Base-by-base conservation (phyloP, 2,888 invertebrate species). In the Scaeva pyrastri region DNA sequence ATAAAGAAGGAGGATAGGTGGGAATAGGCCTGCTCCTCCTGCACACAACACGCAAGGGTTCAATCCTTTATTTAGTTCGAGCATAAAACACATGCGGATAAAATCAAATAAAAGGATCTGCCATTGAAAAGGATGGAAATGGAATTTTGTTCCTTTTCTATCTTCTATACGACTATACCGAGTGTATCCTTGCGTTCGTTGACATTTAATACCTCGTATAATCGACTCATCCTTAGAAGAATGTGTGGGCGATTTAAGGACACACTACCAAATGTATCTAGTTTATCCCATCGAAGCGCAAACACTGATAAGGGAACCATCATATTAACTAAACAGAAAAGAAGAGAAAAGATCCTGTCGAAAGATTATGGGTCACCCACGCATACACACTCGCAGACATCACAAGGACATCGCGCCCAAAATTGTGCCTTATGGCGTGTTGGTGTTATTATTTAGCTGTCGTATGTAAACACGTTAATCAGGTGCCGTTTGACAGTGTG, bases 11-110 rank as follows among this genome's bases (percentile, higher is more conserved):
- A 7, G 8, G 31, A 7, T 3, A 31, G 31, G 31, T 5, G 7
- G 45, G 19, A 19, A 21, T 41, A 60, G 60, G 60, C 45, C 31
- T 36, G 31, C 31, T 36, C 56, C 7, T 1, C 45, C 31, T 36
- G 31, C 31, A 48, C 56, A n/a, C 3, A 62, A 75, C 84, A 79
- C 79, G 79, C 84, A 84, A 79, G 64, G 83, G 79, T 74, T 73
- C 68, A 39, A 56, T 84, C 41, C 79, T 79, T 56, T 74, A 48
- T 75, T 83, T 60, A 78, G 83, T 56, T 68, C 73, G 56, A 73
- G 45, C 52, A 62, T 68, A 43, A 52, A 72, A 58, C 73, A 73
- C 52, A 60, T 56, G 31, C 31, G 72, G 58, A 31, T 55, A 36
- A 36, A 77, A 55, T 56, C 39, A 48, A 82, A 72, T 58, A 82